These are phyloP conservation scores for Rhyacichthys aspro DNA, from an alignment of 2,797 vertebrate species.

Conservation along the genomic window DNA sequence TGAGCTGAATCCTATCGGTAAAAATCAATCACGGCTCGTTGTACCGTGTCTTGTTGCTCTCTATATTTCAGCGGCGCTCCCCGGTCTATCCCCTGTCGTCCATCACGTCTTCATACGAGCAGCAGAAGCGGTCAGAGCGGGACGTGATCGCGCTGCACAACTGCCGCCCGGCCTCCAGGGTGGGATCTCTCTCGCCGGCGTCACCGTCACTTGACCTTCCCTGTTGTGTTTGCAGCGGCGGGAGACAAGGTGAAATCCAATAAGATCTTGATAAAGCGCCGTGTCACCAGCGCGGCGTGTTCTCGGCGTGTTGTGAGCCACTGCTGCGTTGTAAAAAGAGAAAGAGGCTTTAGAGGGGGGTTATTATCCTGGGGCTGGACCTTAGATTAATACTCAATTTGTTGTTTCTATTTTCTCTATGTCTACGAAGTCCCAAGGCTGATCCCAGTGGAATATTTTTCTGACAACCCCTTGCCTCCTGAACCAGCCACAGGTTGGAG, in stretches of 20 bases:
- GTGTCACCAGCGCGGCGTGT: constrained; percentile 35
- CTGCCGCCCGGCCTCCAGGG: constrained; percentile 18
- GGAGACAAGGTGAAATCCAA: constrained; percentile 43
- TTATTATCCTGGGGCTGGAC: too few species aligned
- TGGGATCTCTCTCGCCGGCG: constrained; percentile 10
- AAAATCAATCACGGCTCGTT: constrained; percentile 30
- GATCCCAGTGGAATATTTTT: too few species aligned
- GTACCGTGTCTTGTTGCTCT: constrained; percentile 1
- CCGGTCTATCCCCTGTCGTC: constrained; percentile 13
- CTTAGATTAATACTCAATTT: too few species aligned
- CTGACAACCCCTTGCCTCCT: too few species aligned
- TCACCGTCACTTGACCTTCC: constrained; percentile 53
- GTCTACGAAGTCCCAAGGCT: too few species aligned
- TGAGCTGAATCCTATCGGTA: too few species aligned
- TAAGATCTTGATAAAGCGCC: constrained; percentile 47
- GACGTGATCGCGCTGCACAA: constrained; percentile 47
- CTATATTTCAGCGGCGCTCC: constrained; percentile 33
- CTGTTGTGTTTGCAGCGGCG: constrained; percentile 33
- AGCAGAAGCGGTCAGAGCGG: constrained; percentile 38
- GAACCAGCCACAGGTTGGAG: too few species aligned
- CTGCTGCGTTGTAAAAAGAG: neutral
- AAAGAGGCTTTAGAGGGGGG: neutral
- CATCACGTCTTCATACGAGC: constrained; percentile 31
- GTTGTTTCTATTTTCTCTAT: too few species aligned
- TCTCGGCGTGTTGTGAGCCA: constrained; percentile 23